phyloP scores from a whole-genome alignment of 1,140 invertebrate species.

The Drosophila murphyi region DNA sequence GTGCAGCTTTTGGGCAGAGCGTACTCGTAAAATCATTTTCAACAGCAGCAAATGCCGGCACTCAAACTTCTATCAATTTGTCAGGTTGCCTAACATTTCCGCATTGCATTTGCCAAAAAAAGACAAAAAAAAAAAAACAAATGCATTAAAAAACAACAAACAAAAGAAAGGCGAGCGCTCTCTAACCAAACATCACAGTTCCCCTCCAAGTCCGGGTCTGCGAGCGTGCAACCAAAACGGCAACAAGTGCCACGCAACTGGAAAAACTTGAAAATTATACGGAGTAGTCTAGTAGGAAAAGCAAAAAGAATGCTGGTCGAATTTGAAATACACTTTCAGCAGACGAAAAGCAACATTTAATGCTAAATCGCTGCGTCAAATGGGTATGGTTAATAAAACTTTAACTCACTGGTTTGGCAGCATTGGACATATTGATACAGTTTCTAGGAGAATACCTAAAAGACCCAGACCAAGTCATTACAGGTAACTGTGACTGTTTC shows the following conservation, averaged over 20 bases:
- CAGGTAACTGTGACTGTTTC: too few relatives aligned
- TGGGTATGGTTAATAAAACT: too few relatives aligned
- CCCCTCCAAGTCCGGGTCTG: constrained; percentile 30
- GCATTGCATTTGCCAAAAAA: constrained; percentile 28
- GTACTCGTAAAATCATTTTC: constrained; percentile 21
- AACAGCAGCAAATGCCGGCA: constrained; percentile 17
- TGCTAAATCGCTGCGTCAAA: too few relatives aligned
- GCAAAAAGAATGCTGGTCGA: constrained; percentile 17
- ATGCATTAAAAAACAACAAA: neutral
- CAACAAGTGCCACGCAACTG: constrained; percentile 38
- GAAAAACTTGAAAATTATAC: constrained; percentile 46
- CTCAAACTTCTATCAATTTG: constrained; percentile 47
- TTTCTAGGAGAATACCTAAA: too few relatives aligned
- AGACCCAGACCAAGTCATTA: too few relatives aligned
- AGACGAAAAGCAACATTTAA: neutral
- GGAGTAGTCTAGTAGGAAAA: constrained; percentile 6
- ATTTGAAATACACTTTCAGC: neutral
- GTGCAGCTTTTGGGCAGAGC: constrained; percentile 11
- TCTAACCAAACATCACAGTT: constrained; percentile 12
- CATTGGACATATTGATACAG: too few relatives aligned
- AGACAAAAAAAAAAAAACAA: neutral
- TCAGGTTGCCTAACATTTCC: constrained; percentile 42
- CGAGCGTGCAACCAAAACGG: constrained; percentile 38
- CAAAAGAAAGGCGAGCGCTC: constrained; percentile 18
- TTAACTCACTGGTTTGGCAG: too few relatives aligned